Base-by-base conservation (phyloP, 2,888 invertebrate species). In the Ornithoptera alexandrae region DNA sequence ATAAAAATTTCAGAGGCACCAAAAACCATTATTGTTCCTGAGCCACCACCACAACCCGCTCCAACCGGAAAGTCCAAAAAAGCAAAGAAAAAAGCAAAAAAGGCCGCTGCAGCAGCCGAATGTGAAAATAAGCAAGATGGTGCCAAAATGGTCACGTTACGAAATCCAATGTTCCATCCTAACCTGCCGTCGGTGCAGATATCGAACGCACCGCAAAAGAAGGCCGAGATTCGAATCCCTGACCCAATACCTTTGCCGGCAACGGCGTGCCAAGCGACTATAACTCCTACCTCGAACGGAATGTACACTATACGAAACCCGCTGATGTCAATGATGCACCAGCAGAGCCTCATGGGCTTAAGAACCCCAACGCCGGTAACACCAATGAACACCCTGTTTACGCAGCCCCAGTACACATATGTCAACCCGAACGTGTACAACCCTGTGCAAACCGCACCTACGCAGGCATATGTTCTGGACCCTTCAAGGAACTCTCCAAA, bases 281-380 rank as follows among this genome's bases (percentile, higher is more conserved):
- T 93, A n/a, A 92, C 93, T 0, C 93, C 93, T 0, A 91, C 93
- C 0, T 90, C 92, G 0, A 93, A 92, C 74, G 96, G 96, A 15
- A 97, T 97, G 96, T 97, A 96, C 71, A 97, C 97, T 0, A 97
- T 97, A 65, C 90, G 97, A 17, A 97, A 96, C 85, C 97, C 97
- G 0, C 82, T 95, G 0, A 92, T 95, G 84, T 94, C 92, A 0
- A 89, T 92, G 85, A 90, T 91, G 87, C 92, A 93, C 60, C 90
- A 93, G 58, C 89, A 91, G 56, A 86, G 79, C 12, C 72, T 90
- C 0, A 88, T 90, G 83, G 88, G 89, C 0, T 76, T 85, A 0
- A 53, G 81, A 0, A 76, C 73, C 0, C 88, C 79, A 0, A 87
- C 87, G 0, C 84, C 82, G 4, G 20, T 76, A 0, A 78, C 77